Conservation (phyloP, 2,797 vertebrate species). For the Scomberomorus guttatus region DNA sequence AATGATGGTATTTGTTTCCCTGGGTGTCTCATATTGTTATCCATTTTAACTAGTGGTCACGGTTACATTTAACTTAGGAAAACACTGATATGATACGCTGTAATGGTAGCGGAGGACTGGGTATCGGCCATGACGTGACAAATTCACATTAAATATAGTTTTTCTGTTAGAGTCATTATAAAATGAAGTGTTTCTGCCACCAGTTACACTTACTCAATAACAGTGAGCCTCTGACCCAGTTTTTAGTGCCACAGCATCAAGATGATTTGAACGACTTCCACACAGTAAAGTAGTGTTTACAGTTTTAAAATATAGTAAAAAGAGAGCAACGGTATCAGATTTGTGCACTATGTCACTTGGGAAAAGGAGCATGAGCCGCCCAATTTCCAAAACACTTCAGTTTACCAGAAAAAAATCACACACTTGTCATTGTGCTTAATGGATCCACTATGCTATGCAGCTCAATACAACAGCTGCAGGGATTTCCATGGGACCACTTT, state of each 20-base stretch:
- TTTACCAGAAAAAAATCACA: constrained; percentile 1
- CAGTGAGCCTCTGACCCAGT: too few relatives aligned
- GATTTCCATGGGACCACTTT: constrained; percentile 13
- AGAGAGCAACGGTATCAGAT: neutral
- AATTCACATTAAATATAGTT: neutral
- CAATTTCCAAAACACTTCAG: constrained; percentile 20
- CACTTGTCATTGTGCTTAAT: constrained; percentile 14
- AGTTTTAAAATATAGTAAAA: neutral
- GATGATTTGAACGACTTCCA: neutral
- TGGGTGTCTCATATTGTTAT: neutral
- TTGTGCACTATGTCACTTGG: neutral
- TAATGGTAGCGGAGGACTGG: neutral
- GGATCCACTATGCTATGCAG: constrained; percentile 9
- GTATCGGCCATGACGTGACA: neutral
- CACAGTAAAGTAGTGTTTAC: too few relatives aligned
- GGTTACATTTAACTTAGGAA: neutral
- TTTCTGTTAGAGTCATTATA: too few relatives aligned
- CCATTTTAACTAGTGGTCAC: neutral
- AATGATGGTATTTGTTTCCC: neutral
- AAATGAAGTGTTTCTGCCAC: neutral
- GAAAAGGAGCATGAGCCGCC: neutral
- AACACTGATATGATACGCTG: neutral
- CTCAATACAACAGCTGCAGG: neutral
- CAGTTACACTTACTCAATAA: neutral
- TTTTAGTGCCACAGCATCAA: neutral